A percentile compares a stretch with the other conserved stretches of the same genome.
Conservation (phyloP, 2,888 invertebrate genomes). For the Platypus cylindrus region DNA sequence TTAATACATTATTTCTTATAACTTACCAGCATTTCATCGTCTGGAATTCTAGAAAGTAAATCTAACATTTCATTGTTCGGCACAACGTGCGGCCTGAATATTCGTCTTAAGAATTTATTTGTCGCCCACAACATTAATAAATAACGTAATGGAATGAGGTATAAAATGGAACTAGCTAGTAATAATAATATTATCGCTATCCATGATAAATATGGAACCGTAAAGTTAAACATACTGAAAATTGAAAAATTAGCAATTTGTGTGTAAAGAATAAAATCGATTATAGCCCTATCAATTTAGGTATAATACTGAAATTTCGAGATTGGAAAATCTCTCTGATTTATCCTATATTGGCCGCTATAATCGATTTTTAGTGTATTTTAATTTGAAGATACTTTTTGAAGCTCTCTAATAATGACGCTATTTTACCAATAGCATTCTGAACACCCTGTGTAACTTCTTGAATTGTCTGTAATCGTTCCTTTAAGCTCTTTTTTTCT, state of each 20-base stretch:
- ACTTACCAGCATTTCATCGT: constrained; percentile 83
- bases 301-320: too few species aligned
- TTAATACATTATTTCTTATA: background rate
- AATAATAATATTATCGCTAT: constrained; percentile 71
- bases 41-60: constrained; percentile 86
- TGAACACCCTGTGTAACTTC: constrained; percentile 96
- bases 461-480: constrained; percentile 87
- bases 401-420: constrained; percentile 84
- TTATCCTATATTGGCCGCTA: too few species aligned
- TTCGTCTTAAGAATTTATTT: constrained; percentile 90
- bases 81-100: constrained; percentile 85
- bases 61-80: constrained; percentile 96
- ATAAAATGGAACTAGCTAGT: constrained; percentile 65
- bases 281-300: too few species aligned
- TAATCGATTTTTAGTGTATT: background rate
- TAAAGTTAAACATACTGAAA: constrained; percentile 85
- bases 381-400: constrained; percentile 84
- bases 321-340: too few species aligned
- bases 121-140: constrained; percentile 84
- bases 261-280: too few species aligned
- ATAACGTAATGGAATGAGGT: constrained; percentile 78
- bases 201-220: constrained; percentile 90
- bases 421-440: constrained; percentile 87
- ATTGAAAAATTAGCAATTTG: constrained; percentile 6
- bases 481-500: constrained; percentile 90